Conservation (phyloP, 1,140 invertebrate genomes). For the Steinernema feltiae region DNA sequence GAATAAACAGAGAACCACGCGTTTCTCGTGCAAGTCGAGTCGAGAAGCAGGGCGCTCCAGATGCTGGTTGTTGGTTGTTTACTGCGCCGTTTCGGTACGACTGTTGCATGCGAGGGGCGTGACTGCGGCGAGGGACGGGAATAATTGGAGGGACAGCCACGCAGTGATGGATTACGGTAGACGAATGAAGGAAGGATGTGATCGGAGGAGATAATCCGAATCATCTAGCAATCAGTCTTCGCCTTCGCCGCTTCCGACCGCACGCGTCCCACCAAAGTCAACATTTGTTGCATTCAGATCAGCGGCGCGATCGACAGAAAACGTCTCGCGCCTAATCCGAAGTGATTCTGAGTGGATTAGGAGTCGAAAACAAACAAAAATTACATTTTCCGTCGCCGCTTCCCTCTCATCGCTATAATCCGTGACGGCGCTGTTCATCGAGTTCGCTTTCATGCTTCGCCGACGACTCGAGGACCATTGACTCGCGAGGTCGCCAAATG, state of each 20-base stretch:
- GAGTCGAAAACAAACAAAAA: conserved; percentile 7
- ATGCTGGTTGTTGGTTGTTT: background rate
- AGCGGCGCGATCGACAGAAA: background rate
- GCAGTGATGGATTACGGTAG: background rate
- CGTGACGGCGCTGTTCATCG: background rate
- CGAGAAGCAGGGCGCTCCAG: background rate
- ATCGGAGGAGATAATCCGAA: background rate
- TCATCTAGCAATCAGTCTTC: background rate
- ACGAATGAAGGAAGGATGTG: background rate
- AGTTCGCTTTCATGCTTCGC: background rate
- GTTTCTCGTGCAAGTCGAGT: background rate
- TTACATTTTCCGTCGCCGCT: background rate
- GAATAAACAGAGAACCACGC: background rate
- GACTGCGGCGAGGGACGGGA: background rate
- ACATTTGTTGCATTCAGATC: no score
- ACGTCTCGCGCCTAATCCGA: background rate
- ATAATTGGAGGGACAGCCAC: background rate
- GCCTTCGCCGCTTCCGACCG: no score
- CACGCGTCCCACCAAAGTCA: no score
- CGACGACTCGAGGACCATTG: background rate
- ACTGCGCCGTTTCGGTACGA: background rate
- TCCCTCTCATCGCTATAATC: background rate
- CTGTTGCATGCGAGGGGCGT: background rate
- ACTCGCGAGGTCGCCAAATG: background rate
- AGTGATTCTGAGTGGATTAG: conserved; percentile 10